Evolutionary conservation across 2,797 vertebrate genomes (phyloP).

Genomic region (Pelodytes ibericus): DNA sequence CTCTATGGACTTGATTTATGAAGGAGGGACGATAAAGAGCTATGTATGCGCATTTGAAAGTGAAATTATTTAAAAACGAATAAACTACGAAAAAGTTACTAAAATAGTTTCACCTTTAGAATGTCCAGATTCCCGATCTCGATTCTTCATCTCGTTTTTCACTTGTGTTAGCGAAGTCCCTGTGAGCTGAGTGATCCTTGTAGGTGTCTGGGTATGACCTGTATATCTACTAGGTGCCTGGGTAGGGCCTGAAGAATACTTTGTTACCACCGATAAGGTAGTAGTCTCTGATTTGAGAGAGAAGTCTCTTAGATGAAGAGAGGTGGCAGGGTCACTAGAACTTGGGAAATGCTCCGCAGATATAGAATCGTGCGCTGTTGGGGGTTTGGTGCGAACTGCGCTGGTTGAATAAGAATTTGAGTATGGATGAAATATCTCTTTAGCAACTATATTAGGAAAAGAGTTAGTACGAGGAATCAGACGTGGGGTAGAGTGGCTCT

Average conservation of each 20-base stretch:
- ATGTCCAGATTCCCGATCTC: neutral
- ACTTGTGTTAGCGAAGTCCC: neutral
- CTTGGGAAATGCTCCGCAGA: neutral
- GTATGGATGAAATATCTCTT: neutral
- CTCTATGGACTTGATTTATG: too few species aligned
- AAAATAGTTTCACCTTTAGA: conserved; percentile 8
- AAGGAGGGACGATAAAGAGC: too few species aligned
- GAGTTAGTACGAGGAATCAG: neutral
- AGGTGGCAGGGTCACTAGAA: neutral
- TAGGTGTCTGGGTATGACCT: neutral
- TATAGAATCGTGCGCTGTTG: neutral
- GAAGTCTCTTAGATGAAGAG: neutral
- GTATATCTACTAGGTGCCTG: neutral
- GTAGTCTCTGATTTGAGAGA: neutral
- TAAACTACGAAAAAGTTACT: too few species aligned
- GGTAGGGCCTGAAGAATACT: neutral
- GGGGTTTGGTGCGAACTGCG: neutral
- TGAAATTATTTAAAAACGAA: too few species aligned
- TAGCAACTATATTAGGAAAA: neutral
- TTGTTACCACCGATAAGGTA: neutral
- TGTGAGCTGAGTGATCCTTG: neutral
- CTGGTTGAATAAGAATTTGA: neutral
- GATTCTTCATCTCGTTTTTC: neutral
- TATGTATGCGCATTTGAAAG: too few species aligned
- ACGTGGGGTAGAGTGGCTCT: neutral